Evolutionary conservation across 2,113 vertebrate genomes (phyloP), one percentile per base, ranked within the genome.

Genomic region (Entomyzon cyanotis): DNA sequence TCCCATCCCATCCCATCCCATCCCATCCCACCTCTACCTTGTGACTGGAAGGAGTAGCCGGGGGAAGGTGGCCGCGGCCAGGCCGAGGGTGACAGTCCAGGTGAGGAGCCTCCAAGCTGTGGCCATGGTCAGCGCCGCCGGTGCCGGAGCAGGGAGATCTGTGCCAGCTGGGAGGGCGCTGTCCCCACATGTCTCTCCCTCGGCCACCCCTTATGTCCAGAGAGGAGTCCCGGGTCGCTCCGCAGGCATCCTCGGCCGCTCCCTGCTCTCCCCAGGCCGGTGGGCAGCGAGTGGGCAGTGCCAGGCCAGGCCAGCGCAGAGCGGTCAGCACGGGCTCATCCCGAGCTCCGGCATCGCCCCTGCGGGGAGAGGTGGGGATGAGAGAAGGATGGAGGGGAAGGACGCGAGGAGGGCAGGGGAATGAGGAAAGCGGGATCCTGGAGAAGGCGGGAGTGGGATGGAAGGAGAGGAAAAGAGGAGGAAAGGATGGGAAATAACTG

Each of bases 121-220:
- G 98, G 99, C 98, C 99, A 99, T 99, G 98, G 98, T 97, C 98
- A 98, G 98, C 95, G 97, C 97, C 95, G 97, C 98, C 97, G 95
- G 98, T 93, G 96, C 98, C 97, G 96, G 97, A 96, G 98, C 97
- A 80, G 96, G 92, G 87, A 96, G 80, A 83, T 35, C 89, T 98
- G 98, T 98, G 97, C 97, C 95, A 97, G 94, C 97, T 95, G 97
- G 24, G 68, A 86, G 58, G 91, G 93, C 94, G 96, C 98, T 95
- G 99, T 98, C 98, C 99, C 99, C 98, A 99, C 99, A 99, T 99
- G 98, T 99, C 99, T 99, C 98, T 98, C 98, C 98, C 97, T 96
- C 85, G 53, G 91, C 89, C 96, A 74, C 96, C 3, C 59, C 93
- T 95, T 96, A 98, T 94, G 98, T 97, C 88, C 94, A 98, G 82